Conservation (phyloP, 2,888 invertebrate genomes). For the Cataglyphis albicans region DNA sequence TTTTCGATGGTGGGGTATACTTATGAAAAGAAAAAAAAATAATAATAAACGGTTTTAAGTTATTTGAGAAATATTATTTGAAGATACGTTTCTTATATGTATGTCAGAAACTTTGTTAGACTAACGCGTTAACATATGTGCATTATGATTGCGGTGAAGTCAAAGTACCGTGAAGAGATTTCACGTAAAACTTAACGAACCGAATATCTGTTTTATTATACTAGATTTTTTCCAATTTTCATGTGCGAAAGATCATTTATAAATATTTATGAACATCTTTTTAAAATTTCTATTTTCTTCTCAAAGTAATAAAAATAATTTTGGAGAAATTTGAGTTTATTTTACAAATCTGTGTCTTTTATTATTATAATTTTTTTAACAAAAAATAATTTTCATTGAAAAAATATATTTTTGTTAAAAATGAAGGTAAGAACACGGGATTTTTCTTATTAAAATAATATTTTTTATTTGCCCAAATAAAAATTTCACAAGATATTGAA, state of each 20-base stretch:
- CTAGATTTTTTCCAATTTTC: not conserved
- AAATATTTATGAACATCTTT: not conserved
- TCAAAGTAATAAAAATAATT: no score
- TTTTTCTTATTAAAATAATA: no score
- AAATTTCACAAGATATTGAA: not conserved
- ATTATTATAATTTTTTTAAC: not conserved
- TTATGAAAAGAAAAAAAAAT: slow-evolving; percentile 13
- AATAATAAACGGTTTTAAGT: not conserved
- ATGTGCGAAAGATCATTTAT: not conserved
- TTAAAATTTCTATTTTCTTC: not conserved
- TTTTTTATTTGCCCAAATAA: not conserved
- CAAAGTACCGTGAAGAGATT: not conserved
- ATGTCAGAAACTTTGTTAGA: not conserved
- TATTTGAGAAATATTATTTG: not conserved
- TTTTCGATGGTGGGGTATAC: not conserved
- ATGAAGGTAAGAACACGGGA: no score
- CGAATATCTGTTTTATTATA: not conserved
- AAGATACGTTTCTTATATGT: not conserved
- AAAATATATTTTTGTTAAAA: no score
- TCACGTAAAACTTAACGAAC: not conserved
- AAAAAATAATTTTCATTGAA: no score
- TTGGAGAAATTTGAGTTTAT: no score
- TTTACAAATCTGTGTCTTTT: not conserved
- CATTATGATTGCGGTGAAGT: not conserved
- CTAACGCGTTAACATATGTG: not conserved